A percentile compares a stretch with the other conserved stretches of the same genome.
These are phyloP conservation scores for Decapterus maruadsi DNA, from an alignment of 2,797 vertebrate genomes.

Conservation along the genomic window DNA sequence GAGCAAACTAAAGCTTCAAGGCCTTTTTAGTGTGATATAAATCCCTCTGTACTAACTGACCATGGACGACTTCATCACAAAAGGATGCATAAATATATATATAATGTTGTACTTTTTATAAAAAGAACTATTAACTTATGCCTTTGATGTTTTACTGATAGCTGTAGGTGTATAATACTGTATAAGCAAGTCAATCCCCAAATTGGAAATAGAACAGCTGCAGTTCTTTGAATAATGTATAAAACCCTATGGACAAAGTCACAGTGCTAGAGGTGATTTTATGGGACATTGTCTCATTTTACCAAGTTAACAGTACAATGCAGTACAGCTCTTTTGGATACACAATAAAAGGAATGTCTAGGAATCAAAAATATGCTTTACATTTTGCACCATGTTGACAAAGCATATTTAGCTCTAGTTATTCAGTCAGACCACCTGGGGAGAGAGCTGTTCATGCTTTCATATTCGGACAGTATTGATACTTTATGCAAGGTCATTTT, in stretches of 20 bases:
- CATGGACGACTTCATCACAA: not conserved
- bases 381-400: constrained; percentile 1
- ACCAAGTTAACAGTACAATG: not conserved
- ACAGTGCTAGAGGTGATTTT: not conserved
- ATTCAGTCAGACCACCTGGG: not conserved
- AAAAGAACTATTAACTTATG: not conserved
- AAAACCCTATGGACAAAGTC: not conserved
- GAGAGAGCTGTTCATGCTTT: constrained; percentile 10
- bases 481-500: constrained; percentile 8
- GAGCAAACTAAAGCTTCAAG: not conserved
- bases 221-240: constrained; percentile 12
- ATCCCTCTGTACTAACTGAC: not conserved
- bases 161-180: constrained; percentile 8
- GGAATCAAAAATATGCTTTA: not conserved
- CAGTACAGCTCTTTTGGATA: not conserved
- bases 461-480: constrained; percentile 5
- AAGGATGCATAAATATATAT: not conserved
- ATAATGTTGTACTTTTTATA: no score
- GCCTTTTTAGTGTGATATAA: not conserved
- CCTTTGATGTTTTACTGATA: constrained; percentile 7
- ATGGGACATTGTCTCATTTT: not conserved
- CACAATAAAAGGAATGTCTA: not conserved
- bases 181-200: not conserved
- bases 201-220: not conserved
- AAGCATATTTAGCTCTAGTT: not conserved